Percentiles rank a stretch among this genome's conserved stretches.
Conservation (phyloP, 2,888 invertebrate genomes). For the Caenorhabditis sp. region DNA sequence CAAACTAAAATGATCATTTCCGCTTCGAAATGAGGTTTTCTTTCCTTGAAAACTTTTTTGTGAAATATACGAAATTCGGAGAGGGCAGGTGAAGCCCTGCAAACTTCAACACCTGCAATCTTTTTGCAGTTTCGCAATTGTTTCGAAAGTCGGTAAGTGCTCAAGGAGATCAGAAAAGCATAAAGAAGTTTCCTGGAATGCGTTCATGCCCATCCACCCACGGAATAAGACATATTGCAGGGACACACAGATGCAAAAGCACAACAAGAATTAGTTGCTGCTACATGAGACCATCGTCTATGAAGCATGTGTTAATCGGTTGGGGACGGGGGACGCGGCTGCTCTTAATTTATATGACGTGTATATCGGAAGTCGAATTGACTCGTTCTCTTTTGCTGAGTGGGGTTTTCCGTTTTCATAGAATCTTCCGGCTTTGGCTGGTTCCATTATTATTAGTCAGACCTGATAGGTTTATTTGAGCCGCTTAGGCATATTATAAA, state of each 20-base stretch:
- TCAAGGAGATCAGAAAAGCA: not conserved
- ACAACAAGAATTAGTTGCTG: slow-evolving; percentile 43
- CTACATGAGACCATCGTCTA: slow-evolving; percentile 16
- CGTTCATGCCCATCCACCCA: slow-evolving; percentile 26
- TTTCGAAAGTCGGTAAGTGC: not conserved
- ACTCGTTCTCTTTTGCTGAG: slow-evolving; percentile 1
- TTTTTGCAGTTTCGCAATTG: slow-evolving; percentile 1
- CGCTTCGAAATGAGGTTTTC: slow-evolving; percentile 15
- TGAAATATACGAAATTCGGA: too few relatives aligned
- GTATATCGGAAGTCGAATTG: slow-evolving; percentile 26
- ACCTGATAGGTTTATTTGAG: not conserved
- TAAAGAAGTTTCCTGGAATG: slow-evolving; percentile 30
- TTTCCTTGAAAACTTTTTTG: slow-evolving; percentile 17
- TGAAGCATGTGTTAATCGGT: slow-evolving; percentile 55
- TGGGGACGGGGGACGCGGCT: slow-evolving; percentile 1
- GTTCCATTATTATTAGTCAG: not conserved
- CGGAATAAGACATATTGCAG: slow-evolving; percentile 27
- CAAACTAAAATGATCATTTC: slow-evolving; percentile 13
- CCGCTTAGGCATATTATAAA: not conserved
- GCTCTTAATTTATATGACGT: slow-evolving; percentile 58
- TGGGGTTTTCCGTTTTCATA: not conserved
- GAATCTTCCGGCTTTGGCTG: not conserved
- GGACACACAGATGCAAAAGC: slow-evolving; percentile 55
- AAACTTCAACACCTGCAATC: not conserved
- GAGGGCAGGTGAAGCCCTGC: slow-evolving; percentile 30